phyloP scores from a whole-genome alignment of 2,113 vertebrate genomes.

The Caloenas nicobarica region DNA sequence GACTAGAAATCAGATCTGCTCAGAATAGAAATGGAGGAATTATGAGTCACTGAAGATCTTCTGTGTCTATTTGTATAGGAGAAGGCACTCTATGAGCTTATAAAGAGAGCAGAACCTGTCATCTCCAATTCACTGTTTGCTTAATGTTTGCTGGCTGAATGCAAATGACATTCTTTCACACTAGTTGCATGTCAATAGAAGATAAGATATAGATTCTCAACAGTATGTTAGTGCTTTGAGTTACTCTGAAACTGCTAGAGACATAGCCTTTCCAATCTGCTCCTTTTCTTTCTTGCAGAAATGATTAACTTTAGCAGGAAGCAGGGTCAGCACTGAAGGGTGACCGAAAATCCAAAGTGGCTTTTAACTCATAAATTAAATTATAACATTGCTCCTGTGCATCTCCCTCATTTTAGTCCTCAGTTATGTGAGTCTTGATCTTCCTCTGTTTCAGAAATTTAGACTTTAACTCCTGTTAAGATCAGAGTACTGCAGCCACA shows the following conservation, averaged over 20 bases:
- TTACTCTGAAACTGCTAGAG: not conserved
- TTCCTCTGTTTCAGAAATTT: not conserved
- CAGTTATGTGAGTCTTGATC: not conserved
- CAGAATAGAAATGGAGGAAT: conserved; percentile 15
- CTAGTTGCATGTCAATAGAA: not conserved
- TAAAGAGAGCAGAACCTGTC: not conserved
- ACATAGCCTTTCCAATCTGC: not conserved
- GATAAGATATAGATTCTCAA: not conserved
- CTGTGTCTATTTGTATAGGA: not conserved
- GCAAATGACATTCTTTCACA: not conserved
- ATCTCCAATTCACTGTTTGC: not conserved
- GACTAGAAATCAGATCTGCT: not conserved
- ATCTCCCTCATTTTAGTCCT: not conserved
- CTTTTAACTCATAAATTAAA: not conserved
- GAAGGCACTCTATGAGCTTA: not conserved
- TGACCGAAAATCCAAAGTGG: not conserved
- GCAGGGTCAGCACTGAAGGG: not conserved
- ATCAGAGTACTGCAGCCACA: not conserved
- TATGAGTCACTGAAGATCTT: not conserved
- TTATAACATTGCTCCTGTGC: not conserved
- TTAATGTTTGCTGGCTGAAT: not conserved
- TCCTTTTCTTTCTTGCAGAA: not conserved
- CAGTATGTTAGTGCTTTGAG: not conserved
- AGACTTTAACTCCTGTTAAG: not conserved
- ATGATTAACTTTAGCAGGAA: not conserved